Conservation (phyloP, 1,140 invertebrate species). For the Meloidogyne exigua region DNA sequence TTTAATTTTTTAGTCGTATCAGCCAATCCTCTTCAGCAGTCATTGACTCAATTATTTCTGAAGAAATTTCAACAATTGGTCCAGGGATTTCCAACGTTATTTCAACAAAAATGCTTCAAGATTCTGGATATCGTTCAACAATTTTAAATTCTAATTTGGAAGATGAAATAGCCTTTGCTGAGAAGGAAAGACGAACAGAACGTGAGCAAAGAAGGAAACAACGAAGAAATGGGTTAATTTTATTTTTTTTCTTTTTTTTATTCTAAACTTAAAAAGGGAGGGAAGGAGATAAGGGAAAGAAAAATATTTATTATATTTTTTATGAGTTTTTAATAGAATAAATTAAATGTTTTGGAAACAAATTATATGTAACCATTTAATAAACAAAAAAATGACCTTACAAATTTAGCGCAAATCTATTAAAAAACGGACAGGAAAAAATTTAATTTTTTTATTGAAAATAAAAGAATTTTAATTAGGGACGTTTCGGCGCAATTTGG, state of each 20-base stretch:
- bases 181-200: background rate
- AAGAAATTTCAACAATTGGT: background rate
- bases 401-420: background rate
- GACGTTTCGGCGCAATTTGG: no score
- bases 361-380: background rate
- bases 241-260: no score
- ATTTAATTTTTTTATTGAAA: no score
- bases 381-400: background rate
- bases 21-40: slow-evolving; percentile 1
- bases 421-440: background rate
- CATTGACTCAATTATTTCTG: background rate
- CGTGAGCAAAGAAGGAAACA: background rate
- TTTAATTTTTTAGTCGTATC: background rate
- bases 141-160: slow-evolving; percentile 19
- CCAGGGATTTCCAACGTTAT: background rate
- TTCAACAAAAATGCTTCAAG: slow-evolving; percentile 17
- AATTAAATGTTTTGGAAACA: background rate
- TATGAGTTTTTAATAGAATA: background rate
- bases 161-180: slow-evolving; percentile 18
- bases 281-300: background rate
- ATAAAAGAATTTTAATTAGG: no score
- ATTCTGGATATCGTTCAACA: slow-evolving; percentile 24
- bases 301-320: no score
- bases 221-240: slow-evolving; percentile 3
- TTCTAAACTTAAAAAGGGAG: background rate